Conservation (phyloP, 1,140 invertebrate genomes). For the Sweltsa coloradensis region DNA sequence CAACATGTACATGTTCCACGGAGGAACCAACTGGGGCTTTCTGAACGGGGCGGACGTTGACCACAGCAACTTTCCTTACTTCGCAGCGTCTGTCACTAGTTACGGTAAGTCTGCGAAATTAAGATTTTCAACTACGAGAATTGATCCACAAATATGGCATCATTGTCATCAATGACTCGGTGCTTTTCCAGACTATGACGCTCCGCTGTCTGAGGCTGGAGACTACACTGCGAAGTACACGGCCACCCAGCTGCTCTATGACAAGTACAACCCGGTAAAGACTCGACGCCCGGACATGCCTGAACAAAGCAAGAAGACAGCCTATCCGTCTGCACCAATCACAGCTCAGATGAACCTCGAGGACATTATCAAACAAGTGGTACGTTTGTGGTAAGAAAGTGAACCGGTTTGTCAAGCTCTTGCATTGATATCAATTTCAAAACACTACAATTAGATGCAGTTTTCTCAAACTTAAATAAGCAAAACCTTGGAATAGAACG, state of each 20-base stretch:
- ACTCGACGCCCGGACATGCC: conserved; percentile 28
- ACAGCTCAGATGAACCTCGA: conserved; percentile 21
- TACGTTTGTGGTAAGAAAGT: conserved; percentile 12
- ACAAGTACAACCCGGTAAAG: conserved; percentile 27
- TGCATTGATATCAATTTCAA: no score
- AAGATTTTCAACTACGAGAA: no score
- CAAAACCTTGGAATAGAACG: no score
- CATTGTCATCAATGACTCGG: no score
- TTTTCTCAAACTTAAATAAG: no score
- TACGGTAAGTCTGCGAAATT: conserved; percentile 44
- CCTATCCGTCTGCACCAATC: conserved; percentile 23
- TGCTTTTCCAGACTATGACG: conserved; percentile 38
- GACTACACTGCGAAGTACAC: conserved; percentile 35
- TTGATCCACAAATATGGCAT: no score
- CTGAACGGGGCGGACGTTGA: conserved; percentile 46
- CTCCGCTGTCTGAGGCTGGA: conserved; percentile 36
- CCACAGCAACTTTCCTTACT: conserved; percentile 21
- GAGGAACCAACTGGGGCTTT: conserved; percentile 59
- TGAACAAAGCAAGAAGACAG: conserved; percentile 19
- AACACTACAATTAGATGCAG: no score
- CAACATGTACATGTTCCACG: conserved; percentile 61
- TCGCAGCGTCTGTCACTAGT: conserved; percentile 37
- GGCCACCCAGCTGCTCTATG: conserved; percentile 23
- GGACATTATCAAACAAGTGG: conserved; percentile 22
- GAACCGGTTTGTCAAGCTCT: no score